Base-by-base conservation (phyloP, 2,797 vertebrate species). In the Tokudaia muenninki region DNA sequence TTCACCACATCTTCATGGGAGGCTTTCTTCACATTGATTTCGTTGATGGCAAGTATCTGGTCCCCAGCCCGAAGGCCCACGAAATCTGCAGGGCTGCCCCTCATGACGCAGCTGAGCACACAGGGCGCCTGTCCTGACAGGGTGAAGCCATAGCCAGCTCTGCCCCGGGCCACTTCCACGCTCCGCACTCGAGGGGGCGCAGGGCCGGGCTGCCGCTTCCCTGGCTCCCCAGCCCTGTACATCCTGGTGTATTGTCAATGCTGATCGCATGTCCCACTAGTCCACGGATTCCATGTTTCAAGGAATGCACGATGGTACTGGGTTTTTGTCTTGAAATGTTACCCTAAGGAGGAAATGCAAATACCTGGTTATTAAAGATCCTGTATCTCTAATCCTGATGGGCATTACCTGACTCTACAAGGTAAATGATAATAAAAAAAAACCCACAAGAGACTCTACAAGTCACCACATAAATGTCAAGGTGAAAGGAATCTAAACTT, bases 1-100 rank as follows among this genome's bases (percentile, higher is more conserved):
- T 99, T 99, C 79, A 99, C 99, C 19, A 99, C 99, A 41, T 99
- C 99, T 97, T 99, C 99, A 1, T 99, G 99, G 1, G 99, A 99
- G 0, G 99, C 99, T 94, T 99, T 99, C 93, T 99, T 99, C 97
- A 99, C 99, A 0, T 99, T 99, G 96, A 99, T 99, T 95, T 99
- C 99, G 14, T 99, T 99, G 92, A 99, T 99, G 0, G 99, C 99
- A 70, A 99, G 98, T 95, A 99, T 99, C 97, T 99, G 99, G 98
- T 99, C 99, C 63, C 99, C 99, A 0, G 99, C 99, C 14, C 99
- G 99, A 93, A 99, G 98, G 29, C 99, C 99, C 0, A 99, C 99
- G 11, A 99, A 99, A 97, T 99, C 99, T 0, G 99, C 99, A 0
- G 99, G 99, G 97, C 99, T 99, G 52, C 99, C 99, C 95, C 99